Base-by-base conservation (phyloP, 2,797 vertebrate species). In the Ctenopoma kingsleyae region DNA sequence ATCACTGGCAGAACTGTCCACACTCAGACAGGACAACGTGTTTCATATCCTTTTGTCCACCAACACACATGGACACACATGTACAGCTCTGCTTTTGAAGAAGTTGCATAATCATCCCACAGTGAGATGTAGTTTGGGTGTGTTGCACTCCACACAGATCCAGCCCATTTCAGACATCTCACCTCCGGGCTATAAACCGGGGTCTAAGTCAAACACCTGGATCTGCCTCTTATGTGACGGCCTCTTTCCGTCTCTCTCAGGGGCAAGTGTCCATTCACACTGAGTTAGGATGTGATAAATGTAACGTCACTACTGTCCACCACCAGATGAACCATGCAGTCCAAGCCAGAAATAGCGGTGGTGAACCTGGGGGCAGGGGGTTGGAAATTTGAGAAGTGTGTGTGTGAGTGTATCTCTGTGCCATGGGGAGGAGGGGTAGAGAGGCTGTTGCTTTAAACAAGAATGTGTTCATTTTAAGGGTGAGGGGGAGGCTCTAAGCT, bases 391-490 rank as follows among this genome's bases (percentile, higher is more conserved):
- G 90, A 93, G 92, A 41, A 61, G 71, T 41, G 76, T 49, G 64
- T 60, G 56, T 83, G 81, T 87, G 85, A 90, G 88, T 83, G 83
- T 67, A 89, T 91, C 84, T 78, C 87, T 93, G 91, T 94, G 86
- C 86, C 88, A 91, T 75, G 79, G 80, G 92, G 84, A 91, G 89
- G 92, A 90, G 89, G 91, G 91, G 92, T 81, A 80, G 85, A 87
- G 86, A 89, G 81, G 76, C 84, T 88, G 84, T 76, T 90, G 84
- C 89, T 93, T 91, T 87, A 83, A 88, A 89, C 74, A 89, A 87
- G 85, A 91, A 89, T 91, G 87, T 76, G 89, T 87, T 92, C 83
- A 77, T 86, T 91, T 89, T 86, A 87, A 88, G 77, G 55, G 66
- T 72, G 77, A 78, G 87, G 87, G 85, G 82, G 76, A 79, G 78